phyloP scores from a whole-genome alignment of 2,113 vertebrate genomes.

The Lanius collurio region DNA sequence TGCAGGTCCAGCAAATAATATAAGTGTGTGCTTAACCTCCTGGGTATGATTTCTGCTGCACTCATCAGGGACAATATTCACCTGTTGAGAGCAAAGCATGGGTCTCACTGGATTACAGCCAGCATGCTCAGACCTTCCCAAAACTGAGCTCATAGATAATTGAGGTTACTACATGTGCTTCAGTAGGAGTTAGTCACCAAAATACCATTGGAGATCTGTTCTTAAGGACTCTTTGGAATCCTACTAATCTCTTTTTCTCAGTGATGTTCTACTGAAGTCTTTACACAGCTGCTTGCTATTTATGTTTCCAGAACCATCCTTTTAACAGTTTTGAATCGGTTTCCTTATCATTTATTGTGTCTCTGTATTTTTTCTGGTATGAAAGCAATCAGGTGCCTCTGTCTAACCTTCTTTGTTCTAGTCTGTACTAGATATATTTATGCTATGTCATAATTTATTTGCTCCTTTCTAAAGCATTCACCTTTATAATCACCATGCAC shows the following conservation, averaged over 20 bases:
- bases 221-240: background rate
- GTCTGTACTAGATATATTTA: background rate
- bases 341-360: background rate
- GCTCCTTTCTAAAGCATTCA: background rate
- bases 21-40: background rate
- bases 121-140: background rate
- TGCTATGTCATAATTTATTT: slow-evolving; percentile 9
- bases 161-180: background rate
- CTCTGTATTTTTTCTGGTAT: background rate
- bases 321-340: background rate
- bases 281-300: background rate
- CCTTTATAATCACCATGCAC: background rate
- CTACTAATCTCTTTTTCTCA: background rate
- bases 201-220: background rate
- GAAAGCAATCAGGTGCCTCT: background rate
- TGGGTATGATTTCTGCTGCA: background rate
- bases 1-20: background rate
- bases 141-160: background rate
- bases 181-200: background rate
- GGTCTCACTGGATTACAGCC: background rate
- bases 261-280: background rate
- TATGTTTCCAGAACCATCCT: background rate
- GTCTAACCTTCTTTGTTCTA: background rate
- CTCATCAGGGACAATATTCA: background rate
- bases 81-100: background rate